These are phyloP conservation scores for Seladonia tumulorum DNA, from an alignment of 2,888 invertebrate species.

Conservation along the genomic window DNA sequence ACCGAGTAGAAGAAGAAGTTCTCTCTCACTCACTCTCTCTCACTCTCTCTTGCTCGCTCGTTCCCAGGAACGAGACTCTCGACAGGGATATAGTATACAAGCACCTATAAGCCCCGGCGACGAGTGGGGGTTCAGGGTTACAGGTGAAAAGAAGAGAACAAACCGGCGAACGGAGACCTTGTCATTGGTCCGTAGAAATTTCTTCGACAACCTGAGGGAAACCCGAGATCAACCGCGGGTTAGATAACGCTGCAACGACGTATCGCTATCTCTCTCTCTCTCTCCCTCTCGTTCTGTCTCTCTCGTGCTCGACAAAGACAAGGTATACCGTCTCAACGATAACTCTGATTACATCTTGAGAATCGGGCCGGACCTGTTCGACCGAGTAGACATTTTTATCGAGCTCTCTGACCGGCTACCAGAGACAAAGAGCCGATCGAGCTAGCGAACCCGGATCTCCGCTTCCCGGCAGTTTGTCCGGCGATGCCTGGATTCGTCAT, in stretches of 20 bases:
- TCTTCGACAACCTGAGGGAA: constrained; percentile 25
- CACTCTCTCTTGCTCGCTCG: neutral
- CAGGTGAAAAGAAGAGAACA: constrained; percentile 47
- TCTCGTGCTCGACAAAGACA: neutral
- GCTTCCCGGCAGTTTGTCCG: neutral
- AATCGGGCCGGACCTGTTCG: neutral
- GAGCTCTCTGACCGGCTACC: neutral
- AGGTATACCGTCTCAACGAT: neutral
- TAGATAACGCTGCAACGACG: constrained; percentile 15
- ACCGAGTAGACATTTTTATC: neutral
- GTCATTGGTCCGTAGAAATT: constrained; percentile 49
- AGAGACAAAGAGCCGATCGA: neutral
- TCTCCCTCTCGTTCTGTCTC: neutral
- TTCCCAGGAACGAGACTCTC: neutral
- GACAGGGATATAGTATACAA: constrained; percentile 52
- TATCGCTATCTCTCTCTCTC: neutral
- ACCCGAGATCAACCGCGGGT: constrained; percentile 32
- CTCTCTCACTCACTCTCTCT: neutral
- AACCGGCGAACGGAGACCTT: constrained; percentile 53
- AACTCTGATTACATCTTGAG: neutral
- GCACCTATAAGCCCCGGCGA: neutral
- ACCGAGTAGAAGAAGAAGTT: constrained; percentile 28
- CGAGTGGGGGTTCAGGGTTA: constrained; percentile 72
- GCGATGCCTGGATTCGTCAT: neutral
- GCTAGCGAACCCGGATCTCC: constrained; percentile 18